Evolutionary conservation across 2,113 vertebrate species (phyloP), one percentile per base, ranked within the genome.

Genomic region (Chamaea fasciata): DNA sequence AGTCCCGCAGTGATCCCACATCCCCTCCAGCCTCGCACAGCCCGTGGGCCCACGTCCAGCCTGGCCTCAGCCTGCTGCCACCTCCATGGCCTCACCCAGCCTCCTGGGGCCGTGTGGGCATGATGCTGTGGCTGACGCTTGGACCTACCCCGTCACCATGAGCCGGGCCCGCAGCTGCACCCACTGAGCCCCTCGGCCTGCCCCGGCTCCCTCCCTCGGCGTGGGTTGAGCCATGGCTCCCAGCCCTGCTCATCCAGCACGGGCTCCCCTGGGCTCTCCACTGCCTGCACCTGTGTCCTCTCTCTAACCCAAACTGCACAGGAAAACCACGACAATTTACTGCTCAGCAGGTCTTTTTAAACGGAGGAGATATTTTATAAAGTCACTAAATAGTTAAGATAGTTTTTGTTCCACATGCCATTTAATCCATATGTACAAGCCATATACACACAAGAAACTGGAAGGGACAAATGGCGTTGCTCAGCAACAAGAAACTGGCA

Each of bases 401-500:
- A 71, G 73, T 59, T 96, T 93, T 93, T 28, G 3, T 90, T 94
- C 57, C 64, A 50, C 37, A 7, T 86, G 70, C 78, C 83, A 57
- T 93, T 95, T 95, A 97, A 96, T 96, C 90, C 91, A 89, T 96
- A 92, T 57, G 74, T 95, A 92, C 92, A 94, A 91, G 81, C 92
- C 50, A 57, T 91, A 77, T 42, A 87, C 79, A 90, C n/a, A 28
- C 77, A 93, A 82, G 94, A 92, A 96, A 96, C 63, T 96, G 82
- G 94, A 97, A 87, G 89, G 95, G 88, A 96, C 90, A 96, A 97
- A 91, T 96, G 89, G 84, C 0, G 96, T 97, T 97, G 97, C 97
- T 94, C 90, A 94, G 97, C 96, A 97, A 97, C 97, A 92, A 96
- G 96, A 69, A 96, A 90, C 82, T 94, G 96, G 95, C 93, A 95